Evolutionary conservation across 2,888 invertebrate species (phyloP).

Genomic region (Caenorhabditis sp.): DNA sequence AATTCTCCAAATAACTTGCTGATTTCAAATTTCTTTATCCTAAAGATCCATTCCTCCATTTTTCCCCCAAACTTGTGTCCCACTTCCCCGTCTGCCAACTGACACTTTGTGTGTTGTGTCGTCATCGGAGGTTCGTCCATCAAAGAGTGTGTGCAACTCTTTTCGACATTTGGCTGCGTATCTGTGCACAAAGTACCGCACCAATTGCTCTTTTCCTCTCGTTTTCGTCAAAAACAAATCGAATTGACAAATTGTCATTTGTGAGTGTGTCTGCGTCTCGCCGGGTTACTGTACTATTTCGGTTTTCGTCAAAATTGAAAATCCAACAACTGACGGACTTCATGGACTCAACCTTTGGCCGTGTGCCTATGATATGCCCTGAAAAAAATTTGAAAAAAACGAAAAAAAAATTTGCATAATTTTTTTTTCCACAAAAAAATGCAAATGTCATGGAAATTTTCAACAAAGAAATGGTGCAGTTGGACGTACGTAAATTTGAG

Average conservation of each 20-base stretch:
- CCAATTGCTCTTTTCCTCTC: background rate
- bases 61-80: too few species aligned
- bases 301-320: too few species aligned
- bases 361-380: too few species aligned
- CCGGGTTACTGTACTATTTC: too few species aligned
- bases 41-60: too few species aligned
- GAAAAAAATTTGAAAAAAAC: constrained; percentile 1
- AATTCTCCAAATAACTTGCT: too few species aligned
- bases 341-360: too few species aligned
- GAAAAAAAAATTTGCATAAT: background rate
- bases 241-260: background rate
- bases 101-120: background rate
- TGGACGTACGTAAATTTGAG: too few species aligned
- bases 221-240: background rate
- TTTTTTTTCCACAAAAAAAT: background rate
- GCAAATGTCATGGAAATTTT: background rate
- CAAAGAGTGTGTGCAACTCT: constrained; percentile 7
- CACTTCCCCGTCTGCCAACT: background rate
- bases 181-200: background rate
- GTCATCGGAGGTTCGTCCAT: background rate
- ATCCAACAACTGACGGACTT: too few species aligned
- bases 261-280: too few species aligned
- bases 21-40: too few species aligned
- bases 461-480: too few species aligned
- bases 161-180: background rate